Evolutionary conservation across 2,113 vertebrate species (phyloP), one percentile per base, ranked within the genome.

Genomic region (Cephalophus harveyi): DNA sequence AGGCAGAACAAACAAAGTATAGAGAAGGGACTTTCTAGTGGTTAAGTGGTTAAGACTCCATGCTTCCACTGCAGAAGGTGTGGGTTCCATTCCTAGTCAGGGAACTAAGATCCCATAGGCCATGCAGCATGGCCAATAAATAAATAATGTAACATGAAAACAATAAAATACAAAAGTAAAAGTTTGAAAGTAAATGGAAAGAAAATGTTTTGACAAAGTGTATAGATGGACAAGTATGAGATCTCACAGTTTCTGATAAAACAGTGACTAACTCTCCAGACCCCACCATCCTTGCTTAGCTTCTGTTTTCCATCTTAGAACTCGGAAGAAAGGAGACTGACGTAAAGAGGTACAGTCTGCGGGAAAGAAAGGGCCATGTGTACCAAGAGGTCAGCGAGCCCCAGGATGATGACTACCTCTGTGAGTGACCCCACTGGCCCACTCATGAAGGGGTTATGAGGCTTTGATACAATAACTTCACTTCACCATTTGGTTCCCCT

Each of bases 341-440:
- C 52, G 50, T 57, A 15, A 97, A 74, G 55, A 91, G 57, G 19
- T 98, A 98, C 2, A 91, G 57, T 27, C 95, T 98, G 23, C 30
- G 98, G 78, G 97, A 98, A 59, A 95, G 97, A 84, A 98, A 96
- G 50, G 74, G 15, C 55, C 88, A 11, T n/a, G 21, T 43, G 0
- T 98, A 98, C 54, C 40, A 97, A 55, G 98, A 98, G 92, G 87
- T 97, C 93, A 94, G 50, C 17, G 97, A 98, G 79, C 98, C 92
- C 17, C 96, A 98, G 89, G 98, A 98, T 43, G 98, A 98, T 8
- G 97, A 98, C 87, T 98, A 96, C 64, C 97, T 98, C 60, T 98
- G 98, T 98, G 81, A 97, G 62, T 67, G 62, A 67, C 33, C 33
- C 62, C 3, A 1, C 33, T 67, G 62, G 16, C 62, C 62, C n/a